Evolutionary conservation across 2,888 invertebrate genomes (phyloP), one percentile per base, ranked within the genome.

Genomic region (Drosophila seclusa): DNA sequence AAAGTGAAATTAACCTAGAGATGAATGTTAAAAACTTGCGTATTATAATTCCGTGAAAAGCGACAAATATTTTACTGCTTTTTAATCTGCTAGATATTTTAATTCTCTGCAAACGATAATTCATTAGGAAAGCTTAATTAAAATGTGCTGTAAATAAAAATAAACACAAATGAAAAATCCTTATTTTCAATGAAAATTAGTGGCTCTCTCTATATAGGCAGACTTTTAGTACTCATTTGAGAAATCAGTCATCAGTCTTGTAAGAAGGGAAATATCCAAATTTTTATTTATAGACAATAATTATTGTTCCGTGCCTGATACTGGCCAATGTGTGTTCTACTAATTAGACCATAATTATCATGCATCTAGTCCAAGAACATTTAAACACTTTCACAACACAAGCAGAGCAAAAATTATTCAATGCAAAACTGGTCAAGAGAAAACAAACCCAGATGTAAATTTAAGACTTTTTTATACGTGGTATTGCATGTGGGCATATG

Each of bases 331-430:
- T 36, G 8, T 40, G 27, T 34, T 27, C 13, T 13, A 24, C 16
- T 49, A 53, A 63, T 77, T 49, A 55, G 24, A 38, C 49, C 48
- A 58, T 63, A 80, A 50, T 64, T 60, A 54, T 2, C 54, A 59
- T 50, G 38, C 64, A 82, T 73, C 59, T 80, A 65, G 81, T 55
- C 53, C 88, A 75, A 76, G 83, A 85, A 87, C 74, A 80, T 78
- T 87, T 65, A 73, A 76, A 72, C 90, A 87, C 87, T 90, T 90
- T 88, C 90, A 71, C 86, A 87, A 71, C 68, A 81, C 77, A 89
- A 88, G 75, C 79, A 73, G 90, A 87, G 81, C 89, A 90, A 81
- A 65, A 59, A 75, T 57, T 24, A 48, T 71, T 57, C 60, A 74
- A 74, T 73, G 61, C 63, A 59, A 65, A 72, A 69, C 69, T 65